Base-by-base conservation (phyloP, 2,888 invertebrate genomes). In the Yponomeuta plumbellus region DNA sequence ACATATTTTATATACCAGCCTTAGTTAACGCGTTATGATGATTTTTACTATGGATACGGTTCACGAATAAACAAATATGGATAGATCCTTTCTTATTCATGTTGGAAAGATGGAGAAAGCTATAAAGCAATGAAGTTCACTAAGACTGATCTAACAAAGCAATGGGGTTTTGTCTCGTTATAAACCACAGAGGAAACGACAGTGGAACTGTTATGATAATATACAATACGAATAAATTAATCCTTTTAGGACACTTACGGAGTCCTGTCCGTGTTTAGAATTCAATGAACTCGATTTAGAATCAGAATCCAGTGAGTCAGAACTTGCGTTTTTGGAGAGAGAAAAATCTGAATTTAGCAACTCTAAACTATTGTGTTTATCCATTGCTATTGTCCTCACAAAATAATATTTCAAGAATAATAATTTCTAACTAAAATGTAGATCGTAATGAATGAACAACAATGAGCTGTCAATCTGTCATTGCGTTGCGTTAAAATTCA, bases 201-300 rank as follows among this genome's bases (percentile, higher is more conserved):
- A 71, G 75, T 72, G 72, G 72, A 73, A 78, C 80, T 75, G 80
- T 80, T 77, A 81, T 76, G 76, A 77, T 73, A 52, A 17, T 52
- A 80, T 78, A 76, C 73, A 78, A 76, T 77, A 76, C 73, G 88
- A 85, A 88, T 88, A 88, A 84, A 88, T 88, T 87, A 87, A 83
- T 80, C 86, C 77, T 80, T 84, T 82, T 83, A 80, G 85, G 89
- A 83, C 87, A 91, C 93, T 94, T 93, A 96, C 96, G 83, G 95
- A 94, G 86, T 96, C 96, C 81, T 95, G 95, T 74, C 94, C 95
- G 84, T 95, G 94, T 92, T 96, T 97, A 61, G 96, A 96, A 85
- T 95, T 96, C 78, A 96, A 92, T 72, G 96, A 96, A 86, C 95
- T 96, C 69, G 96, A 95, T 90, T 96, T 97, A 61, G 96, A 96